Evolutionary conservation across 2,888 invertebrate genomes (phyloP).

Genomic region (Archips crataeganus): DNA sequence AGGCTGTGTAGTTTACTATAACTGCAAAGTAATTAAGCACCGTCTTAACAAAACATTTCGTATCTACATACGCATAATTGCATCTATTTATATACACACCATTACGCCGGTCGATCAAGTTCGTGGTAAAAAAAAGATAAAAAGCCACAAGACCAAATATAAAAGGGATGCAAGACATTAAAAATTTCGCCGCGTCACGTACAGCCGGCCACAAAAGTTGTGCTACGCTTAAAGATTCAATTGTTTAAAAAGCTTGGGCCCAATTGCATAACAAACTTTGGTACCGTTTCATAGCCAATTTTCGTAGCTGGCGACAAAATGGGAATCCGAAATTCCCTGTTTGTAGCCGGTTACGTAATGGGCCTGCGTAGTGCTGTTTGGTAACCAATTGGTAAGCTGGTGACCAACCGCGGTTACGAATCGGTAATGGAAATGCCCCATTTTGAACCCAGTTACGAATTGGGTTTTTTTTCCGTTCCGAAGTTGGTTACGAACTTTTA

Average conservation of each 20-base stretch:
- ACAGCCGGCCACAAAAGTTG: conserved; percentile 21
- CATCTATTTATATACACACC: conserved; percentile 21
- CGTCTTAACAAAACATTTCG: not conserved
- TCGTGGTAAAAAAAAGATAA: conserved; percentile 20
- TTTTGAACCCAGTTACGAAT: too few relatives aligned
- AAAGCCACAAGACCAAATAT: not conserved
- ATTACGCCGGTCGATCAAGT: conserved; percentile 33
- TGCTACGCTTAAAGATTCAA: not conserved
- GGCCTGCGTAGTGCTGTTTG: too few relatives aligned
- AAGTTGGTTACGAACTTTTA: too few relatives aligned
- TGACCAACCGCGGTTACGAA: too few relatives aligned
- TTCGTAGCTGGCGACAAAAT: too few relatives aligned
- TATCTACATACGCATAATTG: conserved; percentile 25
- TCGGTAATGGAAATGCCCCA: too few relatives aligned
- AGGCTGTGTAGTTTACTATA: not conserved
- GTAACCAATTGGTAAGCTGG: too few relatives aligned
- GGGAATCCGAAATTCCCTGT: too few relatives aligned
- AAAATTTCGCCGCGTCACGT: conserved; percentile 28
- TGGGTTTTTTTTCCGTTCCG: too few relatives aligned
- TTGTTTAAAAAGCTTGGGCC: not conserved
- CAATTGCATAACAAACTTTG: too few relatives aligned
- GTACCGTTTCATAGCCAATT: too few relatives aligned
- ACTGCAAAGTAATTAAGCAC: not conserved
- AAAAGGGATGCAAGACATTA: conserved; percentile 23
- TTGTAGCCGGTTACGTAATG: too few relatives aligned